Evolutionary conservation across 92 coral and sea anemone genomes (phyloP).

Genomic region (Diadumene lineata): DNA sequence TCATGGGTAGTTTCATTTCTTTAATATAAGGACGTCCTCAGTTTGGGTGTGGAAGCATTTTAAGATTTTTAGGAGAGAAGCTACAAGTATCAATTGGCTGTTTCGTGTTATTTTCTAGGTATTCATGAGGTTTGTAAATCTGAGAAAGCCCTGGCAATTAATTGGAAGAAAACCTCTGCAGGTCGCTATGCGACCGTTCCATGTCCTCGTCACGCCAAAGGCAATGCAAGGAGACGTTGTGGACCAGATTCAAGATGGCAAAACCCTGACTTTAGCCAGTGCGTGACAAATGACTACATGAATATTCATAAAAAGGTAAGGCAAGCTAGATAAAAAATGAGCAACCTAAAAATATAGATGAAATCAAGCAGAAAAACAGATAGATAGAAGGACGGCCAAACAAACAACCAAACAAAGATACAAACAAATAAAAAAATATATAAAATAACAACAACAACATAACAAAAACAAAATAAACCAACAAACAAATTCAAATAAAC

Average conservation of each 20-base stretch:
- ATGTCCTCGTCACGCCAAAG: slow-evolving; percentile 96
- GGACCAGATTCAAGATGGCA: slow-evolving; percentile 98
- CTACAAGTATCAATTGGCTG: neutral
- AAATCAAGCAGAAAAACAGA: no score
- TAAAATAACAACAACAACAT: no score
- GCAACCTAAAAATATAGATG: no score
- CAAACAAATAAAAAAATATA: no score
- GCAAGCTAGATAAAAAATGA: no score
- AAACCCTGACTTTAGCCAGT: slow-evolving; percentile 85
- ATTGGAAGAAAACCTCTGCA: slow-evolving; percentile 88
- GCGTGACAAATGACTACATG: slow-evolving; percentile 80
- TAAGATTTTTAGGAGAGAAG: no score
- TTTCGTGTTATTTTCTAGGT: slow-evolving; percentile 17
- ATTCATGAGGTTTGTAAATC: slow-evolving; percentile 85
- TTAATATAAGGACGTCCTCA: no score
- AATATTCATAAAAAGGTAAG: slow-evolving; percentile 75
- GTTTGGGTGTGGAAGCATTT: no score
- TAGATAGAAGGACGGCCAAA: no score
- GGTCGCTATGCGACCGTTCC: slow-evolving; percentile 79
- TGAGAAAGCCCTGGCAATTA: slow-evolving; percentile 81
- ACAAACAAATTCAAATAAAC: no score
- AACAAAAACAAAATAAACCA: neutral
- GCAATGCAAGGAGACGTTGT: slow-evolving; percentile 87
- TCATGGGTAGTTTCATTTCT: no score
- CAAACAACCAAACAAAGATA: no score